Evolutionary conservation across 2,888 invertebrate species (phyloP).

Genomic region (Orthonevra nobilis): DNA sequence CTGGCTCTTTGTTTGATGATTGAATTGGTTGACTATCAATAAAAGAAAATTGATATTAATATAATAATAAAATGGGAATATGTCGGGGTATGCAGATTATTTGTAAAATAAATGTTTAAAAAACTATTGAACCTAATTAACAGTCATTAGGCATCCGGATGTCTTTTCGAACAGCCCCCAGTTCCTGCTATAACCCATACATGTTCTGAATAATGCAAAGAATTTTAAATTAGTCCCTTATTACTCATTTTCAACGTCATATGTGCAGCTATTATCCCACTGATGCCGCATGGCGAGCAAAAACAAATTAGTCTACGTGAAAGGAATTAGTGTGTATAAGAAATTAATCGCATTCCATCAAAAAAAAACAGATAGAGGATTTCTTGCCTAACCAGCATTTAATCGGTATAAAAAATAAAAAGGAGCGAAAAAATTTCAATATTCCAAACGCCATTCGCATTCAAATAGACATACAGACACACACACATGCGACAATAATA

Average conservation of each 20-base stretch:
- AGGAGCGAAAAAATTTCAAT: conserved; percentile 53
- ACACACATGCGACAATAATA: conserved; percentile 16
- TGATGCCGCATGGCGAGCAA: not conserved
- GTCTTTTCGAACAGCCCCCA: not conserved
- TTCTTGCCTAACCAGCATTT: conserved; percentile 50
- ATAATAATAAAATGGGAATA: too few relatives aligned
- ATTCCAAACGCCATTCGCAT: not conserved
- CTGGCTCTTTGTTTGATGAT: too few relatives aligned
- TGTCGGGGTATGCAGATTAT: too few relatives aligned
- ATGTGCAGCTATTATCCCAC: not conserved
- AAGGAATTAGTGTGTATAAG: conserved; percentile 38
- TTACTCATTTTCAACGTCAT: conserved; percentile 45
- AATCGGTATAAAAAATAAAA: conserved; percentile 40
- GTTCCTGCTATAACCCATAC: conserved; percentile 16
- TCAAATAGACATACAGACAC: not conserved
- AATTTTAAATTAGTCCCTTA: conserved; percentile 65
- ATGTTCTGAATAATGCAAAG: conserved; percentile 38
- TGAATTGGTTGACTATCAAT: too few relatives aligned
- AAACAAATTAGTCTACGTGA: conserved; percentile 17
- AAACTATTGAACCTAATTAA: too few relatives aligned
- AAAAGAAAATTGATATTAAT: too few relatives aligned
- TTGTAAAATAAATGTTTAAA: too few relatives aligned
- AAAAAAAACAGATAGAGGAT: conserved; percentile 17
- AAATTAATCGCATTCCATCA: conserved; percentile 39
- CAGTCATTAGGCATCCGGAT: conserved; percentile 34